Conservation (phyloP, 2,113 vertebrate genomes). For the Siphamia tubifer region DNA sequence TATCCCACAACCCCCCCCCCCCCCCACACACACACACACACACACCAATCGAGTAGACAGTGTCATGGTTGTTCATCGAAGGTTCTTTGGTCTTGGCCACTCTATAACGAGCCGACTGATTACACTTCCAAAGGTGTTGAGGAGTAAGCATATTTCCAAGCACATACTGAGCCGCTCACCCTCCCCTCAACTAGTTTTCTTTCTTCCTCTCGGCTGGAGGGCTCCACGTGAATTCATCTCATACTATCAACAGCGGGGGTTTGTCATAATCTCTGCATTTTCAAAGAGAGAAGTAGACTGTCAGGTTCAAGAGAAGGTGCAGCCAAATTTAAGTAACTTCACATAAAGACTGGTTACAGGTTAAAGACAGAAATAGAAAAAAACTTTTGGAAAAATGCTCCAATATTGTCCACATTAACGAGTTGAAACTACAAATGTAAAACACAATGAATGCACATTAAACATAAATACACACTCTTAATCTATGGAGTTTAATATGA, state of each 20-base stretch:
- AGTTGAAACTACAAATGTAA: too few relatives aligned
- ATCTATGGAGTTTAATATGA: too few relatives aligned
- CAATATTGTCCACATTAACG: too few relatives aligned
- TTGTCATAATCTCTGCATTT: slow-evolving; percentile 19
- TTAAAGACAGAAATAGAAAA: too few relatives aligned
- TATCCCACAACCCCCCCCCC: slow-evolving; percentile 13
- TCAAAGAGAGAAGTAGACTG: neutral
- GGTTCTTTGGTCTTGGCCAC: slow-evolving; percentile 19
- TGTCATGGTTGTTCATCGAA: slow-evolving; percentile 18
- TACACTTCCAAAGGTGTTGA: slow-evolving; percentile 23
- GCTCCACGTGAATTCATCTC: slow-evolving; percentile 32
- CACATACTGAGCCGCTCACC: neutral
- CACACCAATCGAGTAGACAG: neutral
- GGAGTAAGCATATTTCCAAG: slow-evolving; percentile 29
- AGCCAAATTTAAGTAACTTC: too few relatives aligned
- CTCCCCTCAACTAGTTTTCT: neutral
- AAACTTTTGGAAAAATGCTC: too few relatives aligned
- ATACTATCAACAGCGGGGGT: slow-evolving; percentile 18
- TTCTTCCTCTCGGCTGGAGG: slow-evolving; percentile 7
- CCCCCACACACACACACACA: too few relatives aligned
- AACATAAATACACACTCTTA: too few relatives aligned
- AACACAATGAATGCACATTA: too few relatives aligned
- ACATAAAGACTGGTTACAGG: too few relatives aligned
- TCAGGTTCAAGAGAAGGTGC: neutral
- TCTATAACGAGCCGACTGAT: neutral